These are phyloP conservation scores for Lycia hirtaria DNA, from an alignment of 2,888 invertebrate genomes.

Conservation along the genomic window DNA sequence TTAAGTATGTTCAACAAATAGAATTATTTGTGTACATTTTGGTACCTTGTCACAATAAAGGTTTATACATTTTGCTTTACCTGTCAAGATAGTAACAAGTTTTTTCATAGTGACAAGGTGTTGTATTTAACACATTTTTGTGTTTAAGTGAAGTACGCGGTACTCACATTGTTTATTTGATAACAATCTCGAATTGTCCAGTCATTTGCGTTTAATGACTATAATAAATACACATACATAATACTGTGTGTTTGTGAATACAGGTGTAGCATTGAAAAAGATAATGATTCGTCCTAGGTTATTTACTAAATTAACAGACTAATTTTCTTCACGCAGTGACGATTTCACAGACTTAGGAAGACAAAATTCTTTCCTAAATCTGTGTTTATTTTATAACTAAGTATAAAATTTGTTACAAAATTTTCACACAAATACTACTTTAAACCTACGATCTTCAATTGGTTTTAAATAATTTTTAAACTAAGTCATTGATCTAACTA, in stretches of 20 bases:
- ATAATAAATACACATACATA: slow-evolving; percentile 27
- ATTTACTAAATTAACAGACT: slow-evolving; percentile 5
- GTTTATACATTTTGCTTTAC: background rate
- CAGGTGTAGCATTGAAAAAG: slow-evolving; percentile 13
- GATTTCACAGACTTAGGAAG: background rate
- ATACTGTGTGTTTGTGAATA: slow-evolving; percentile 12
- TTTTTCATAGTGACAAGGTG: slow-evolving; percentile 15
- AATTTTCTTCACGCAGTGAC: slow-evolving; percentile 8
- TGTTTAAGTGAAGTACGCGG: slow-evolving; percentile 34
- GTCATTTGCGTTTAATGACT: slow-evolving; percentile 56
- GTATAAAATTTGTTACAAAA: no score
- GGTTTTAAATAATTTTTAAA: no score
- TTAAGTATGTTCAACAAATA: slow-evolving; percentile 7
- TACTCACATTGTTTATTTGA: slow-evolving; percentile 67
- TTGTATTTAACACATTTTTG: slow-evolving; percentile 2
- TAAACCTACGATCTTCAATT: no score
- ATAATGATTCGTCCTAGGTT: slow-evolving; percentile 11
- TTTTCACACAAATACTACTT: no score
- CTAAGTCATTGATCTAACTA: no score
- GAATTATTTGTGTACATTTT: background rate
- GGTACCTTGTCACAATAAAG: slow-evolving; percentile 9
- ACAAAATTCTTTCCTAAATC: no score
- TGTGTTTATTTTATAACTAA: no score
- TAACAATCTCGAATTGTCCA: slow-evolving; percentile 61
- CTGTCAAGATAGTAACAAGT: background rate